These are phyloP conservation scores for Equus quagga DNA, from an alignment of 2,113 vertebrate species.

Conservation along the genomic window DNA sequence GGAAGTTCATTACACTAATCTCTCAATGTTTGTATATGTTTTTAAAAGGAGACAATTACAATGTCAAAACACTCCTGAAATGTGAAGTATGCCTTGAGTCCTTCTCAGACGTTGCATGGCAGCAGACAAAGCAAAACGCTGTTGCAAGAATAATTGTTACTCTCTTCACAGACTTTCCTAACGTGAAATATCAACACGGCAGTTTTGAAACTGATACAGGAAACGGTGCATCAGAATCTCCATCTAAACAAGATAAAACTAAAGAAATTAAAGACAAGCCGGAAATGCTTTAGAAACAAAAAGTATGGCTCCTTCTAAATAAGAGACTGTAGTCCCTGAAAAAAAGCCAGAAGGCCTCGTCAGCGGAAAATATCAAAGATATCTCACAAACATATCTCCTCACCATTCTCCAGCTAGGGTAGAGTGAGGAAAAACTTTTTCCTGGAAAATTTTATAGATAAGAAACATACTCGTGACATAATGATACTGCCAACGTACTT, in stretches of 20 bases:
- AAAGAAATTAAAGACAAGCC: not conserved
- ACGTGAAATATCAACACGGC: not conserved
- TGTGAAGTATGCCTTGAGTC: not conserved
- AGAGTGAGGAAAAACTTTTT: not conserved
- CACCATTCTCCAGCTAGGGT: not conserved
- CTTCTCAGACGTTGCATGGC: accelerated
- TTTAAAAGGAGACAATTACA: not conserved
- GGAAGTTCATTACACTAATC: not conserved
- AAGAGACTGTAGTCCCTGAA: not conserved
- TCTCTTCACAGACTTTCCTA: not conserved
- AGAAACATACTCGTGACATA: not conserved
- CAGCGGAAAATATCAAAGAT: conserved; percentile 28
- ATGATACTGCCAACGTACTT: not conserved
- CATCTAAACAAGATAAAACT: conserved; percentile 29
- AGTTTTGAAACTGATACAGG: conserved; percentile 17
- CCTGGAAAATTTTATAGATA: not conserved
- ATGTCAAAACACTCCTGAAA: not conserved
- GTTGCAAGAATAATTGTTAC: not conserved
- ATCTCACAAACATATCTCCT: conserved; percentile 4
- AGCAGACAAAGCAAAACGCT: not conserved
- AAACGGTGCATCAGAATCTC: not conserved
- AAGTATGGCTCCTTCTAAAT: not conserved
- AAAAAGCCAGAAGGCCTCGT: not conserved
- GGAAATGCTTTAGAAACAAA: conserved; percentile 44
- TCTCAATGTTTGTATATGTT: not conserved